Evolutionary conservation across 1,140 invertebrate genomes (phyloP).

Genomic region (Hyles vespertilio): DNA sequence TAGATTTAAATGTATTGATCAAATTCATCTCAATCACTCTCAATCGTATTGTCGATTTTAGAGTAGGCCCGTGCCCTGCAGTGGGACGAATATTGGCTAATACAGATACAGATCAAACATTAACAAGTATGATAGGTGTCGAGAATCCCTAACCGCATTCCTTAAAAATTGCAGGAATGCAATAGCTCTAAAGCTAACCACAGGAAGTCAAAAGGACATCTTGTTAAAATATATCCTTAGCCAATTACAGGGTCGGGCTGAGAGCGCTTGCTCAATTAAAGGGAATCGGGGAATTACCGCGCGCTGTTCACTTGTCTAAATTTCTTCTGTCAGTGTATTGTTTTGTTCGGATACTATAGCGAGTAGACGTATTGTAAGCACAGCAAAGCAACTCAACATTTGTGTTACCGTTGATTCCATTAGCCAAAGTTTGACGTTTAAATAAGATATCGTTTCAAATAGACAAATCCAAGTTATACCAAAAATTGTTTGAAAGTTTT

Average conservation of each 20-base stretch:
- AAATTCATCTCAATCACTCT: no score
- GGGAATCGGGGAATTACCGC: conserved; percentile 35
- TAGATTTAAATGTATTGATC: no score
- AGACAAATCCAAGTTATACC: conserved; percentile 35
- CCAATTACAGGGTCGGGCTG: conserved; percentile 9
- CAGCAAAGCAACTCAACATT: conserved; percentile 27
- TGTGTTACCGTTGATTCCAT: conserved; percentile 25
- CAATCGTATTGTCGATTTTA: no score
- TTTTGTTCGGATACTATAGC: conserved; percentile 28
- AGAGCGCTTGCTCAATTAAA: conserved; percentile 5
- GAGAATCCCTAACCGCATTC: no score
- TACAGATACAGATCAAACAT: no score
- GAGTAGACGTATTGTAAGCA: conserved; percentile 30
- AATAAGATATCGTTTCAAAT: conserved; percentile 24
- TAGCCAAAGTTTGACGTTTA: conserved; percentile 20
- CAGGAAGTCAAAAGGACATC: conserved; percentile 13
- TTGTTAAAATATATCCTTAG: conserved; percentile 20
- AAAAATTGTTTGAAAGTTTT: conserved; percentile 36
- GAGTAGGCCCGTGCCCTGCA: no score
- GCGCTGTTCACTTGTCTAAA: conserved; percentile 37
- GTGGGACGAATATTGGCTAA: no score
- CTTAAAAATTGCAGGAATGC: no score
- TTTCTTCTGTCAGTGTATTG: conserved; percentile 29
- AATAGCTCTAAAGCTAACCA: no score
- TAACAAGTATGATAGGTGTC: no score